Evolutionary conservation across 1,140 invertebrate species (phyloP), one percentile per base, ranked within the genome.

Genomic region (Diploscapter pachys): DNA sequence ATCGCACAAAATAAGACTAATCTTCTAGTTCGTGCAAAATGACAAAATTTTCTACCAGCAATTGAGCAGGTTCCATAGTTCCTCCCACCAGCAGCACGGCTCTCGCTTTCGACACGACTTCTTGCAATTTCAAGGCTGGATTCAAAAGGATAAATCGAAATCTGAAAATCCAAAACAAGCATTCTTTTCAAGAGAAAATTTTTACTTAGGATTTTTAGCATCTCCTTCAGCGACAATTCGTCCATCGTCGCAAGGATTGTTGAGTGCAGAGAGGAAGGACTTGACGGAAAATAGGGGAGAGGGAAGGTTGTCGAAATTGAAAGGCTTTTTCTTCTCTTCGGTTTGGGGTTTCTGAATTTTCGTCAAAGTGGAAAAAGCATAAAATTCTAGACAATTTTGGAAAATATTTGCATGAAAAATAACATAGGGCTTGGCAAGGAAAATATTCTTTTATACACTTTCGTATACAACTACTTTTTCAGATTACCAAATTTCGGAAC

Each of bases 51-150:
- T 55, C 71, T 4, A 81, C 71, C 2, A 83, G 75, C 57, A 83
- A 75, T 65, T 79, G 80, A 65, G 88, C 90, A 2, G 96, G 96
- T 87, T 95, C 92, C 96, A 99, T 99, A 57, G 96, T 98, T 70
- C 96, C 96, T 56, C 96, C 96, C 73, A 94, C 93, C 54, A 99
- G 89, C 80, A 98, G 11, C 59, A 82, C 65, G 11, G 81, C 73
- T 55, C 81, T 78, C 54, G 91, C 90, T 78, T 93, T 88, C 5
- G 86, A 82, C 0, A 94, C 88, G 78, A 98, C 90, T 79, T 93
- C 90, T 61, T 89, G 86, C 84, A 98, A 96, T 48, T 78, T 78
- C 5, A 76, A 78, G 54, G 81, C 81, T 8, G 82, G 82, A 71
- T 96, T 95, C 50, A 98, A 87, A 31, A 98, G 87, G n/a, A 97